Base-by-base conservation (phyloP, 2,113 vertebrate species). In the Panurus biarmicus region DNA sequence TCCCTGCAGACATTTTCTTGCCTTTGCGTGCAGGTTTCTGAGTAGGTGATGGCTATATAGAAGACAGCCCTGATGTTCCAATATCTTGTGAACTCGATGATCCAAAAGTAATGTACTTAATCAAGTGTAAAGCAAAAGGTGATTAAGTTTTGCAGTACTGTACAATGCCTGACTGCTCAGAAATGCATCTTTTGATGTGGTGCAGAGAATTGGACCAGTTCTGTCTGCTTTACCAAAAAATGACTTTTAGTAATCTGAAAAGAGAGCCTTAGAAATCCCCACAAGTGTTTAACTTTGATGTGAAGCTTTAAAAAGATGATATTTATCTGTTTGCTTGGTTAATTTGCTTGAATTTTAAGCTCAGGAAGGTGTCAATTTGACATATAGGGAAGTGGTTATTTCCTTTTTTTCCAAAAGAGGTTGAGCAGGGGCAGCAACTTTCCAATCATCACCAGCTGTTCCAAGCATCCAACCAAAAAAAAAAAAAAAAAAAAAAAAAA, bases 81-180 rank as follows among this genome's bases (percentile, higher is more conserved):
- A 44, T 92, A 77, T 67, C 94, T 93, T 93, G 94, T 92, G 96
- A 97, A 91, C 92, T 88, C 92, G 29, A 72, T 89, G 89, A 96
- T 94, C 96, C 96, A 89, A 47, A 94, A 96, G 93, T 96, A 97
- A 95, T 75, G 86, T 90, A 81, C 61, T 94, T 96, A 96, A 93
- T 96, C 96, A 96, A 96, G 95, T 94, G 96, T 94, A 94, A 96
- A 96, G 94, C 84, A 84, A 93, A 90, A 94, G 77, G 92, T 93
- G 96, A 96, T 96, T 96, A 94, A 96, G 70, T 90, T 94, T 81
- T 90, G 80, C 85, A 45, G 86, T 69, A 60, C 53, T 90, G 88
- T 69, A 94, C 96, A 94, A 96, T 78, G 96, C 95, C 77, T 96
- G 93, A 94, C 91, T 96, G 95, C 91, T 96, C 95, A 92, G 91